Evolutionary conservation across 2,113 vertebrate genomes (phyloP).

Genomic region (Serilophus lunatus): DNA sequence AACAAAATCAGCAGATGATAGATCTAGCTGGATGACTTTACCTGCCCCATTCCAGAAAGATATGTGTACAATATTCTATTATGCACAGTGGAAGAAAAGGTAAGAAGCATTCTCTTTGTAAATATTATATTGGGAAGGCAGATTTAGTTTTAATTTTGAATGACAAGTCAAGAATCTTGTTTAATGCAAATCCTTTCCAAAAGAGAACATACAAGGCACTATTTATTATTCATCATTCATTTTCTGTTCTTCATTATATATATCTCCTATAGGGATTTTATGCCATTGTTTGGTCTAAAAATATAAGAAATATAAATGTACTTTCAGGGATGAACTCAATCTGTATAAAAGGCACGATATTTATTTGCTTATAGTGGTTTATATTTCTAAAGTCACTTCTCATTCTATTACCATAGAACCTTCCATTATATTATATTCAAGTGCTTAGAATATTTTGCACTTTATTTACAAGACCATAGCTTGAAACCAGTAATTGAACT

Average conservation of each 20-base stretch:
- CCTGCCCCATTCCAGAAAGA: background rate
- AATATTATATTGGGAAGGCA: conserved; percentile 54
- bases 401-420: background rate
- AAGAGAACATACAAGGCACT: conserved; percentile 7
- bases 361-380: background rate
- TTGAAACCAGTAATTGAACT: background rate
- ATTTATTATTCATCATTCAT: conserved; percentile 51
- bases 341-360: background rate
- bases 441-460: background rate
- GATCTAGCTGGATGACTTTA: background rate
- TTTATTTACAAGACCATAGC: background rate
- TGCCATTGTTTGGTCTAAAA: background rate
- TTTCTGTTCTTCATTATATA: conserved; percentile 42
- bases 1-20: background rate
- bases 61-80: background rate
- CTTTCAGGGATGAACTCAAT: background rate
- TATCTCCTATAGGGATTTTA: background rate
- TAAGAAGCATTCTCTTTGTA: conserved; percentile 41
- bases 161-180: conserved; percentile 37
- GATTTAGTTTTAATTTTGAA: conserved; percentile 64
- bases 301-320: background rate
- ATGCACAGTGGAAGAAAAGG: background rate
- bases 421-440: background rate
- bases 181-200: conserved; percentile 53
- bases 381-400: background rate